These are phyloP conservation scores for Eurytoma californica DNA, from an alignment of 2,888 invertebrate species.

Conservation along the genomic window DNA sequence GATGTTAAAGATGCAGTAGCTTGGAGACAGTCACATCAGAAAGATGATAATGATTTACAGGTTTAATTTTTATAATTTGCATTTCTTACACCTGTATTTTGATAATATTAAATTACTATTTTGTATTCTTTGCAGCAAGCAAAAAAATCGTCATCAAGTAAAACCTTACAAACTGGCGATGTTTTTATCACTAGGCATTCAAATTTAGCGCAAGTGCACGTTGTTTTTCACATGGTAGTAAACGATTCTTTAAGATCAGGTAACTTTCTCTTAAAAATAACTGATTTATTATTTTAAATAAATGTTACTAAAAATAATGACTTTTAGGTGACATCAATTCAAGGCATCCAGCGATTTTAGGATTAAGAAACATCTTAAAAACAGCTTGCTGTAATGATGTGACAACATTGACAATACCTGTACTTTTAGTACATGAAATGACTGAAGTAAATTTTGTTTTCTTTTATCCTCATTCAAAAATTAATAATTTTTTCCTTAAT, in stretches of 20 bases:
- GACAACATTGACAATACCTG: conserved; percentile 93
- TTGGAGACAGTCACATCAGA: conserved; percentile 72
- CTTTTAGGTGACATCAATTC: conserved; percentile 92
- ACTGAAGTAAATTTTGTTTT: conserved; percentile 83
- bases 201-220: conserved; percentile 94
- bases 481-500: conserved; percentile 34
- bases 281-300: conserved; percentile 2
- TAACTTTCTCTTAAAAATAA: conserved; percentile 60
- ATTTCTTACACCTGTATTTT: neutral
- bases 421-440: conserved; percentile 94
- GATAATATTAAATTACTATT: conserved; percentile 1
- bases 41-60: conserved; percentile 70
- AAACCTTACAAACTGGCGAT: conserved; percentile 87
- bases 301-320: conserved; percentile 12
- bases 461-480: neutral
- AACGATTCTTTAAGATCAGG: conserved; percentile 84
- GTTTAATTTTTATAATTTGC: conserved; percentile 55
- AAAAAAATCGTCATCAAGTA: conserved; percentile 76
- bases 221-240: conserved; percentile 95
- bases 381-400: conserved; percentile 96
- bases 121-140: conserved; percentile 61
- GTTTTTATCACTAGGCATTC: conserved; percentile 92
- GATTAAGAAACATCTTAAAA: conserved; percentile 95
- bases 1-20: conserved; percentile 79
- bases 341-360: conserved; percentile 95